phyloP scores from a whole-genome alignment of 2,113 vertebrate genomes.

The Mesocricetus auratus region DNA sequence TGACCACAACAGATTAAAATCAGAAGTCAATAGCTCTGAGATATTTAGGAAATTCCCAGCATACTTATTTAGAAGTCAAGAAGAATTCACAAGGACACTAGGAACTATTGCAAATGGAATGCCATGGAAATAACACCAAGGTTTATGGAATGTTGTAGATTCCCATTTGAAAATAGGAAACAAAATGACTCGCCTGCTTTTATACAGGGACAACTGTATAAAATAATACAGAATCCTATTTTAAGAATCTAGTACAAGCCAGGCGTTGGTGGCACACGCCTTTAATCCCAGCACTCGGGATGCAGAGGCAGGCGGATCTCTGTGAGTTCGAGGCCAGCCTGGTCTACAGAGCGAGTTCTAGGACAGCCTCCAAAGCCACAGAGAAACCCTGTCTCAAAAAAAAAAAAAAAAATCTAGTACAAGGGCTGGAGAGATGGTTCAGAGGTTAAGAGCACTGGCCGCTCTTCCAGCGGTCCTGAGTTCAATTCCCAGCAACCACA shows the following conservation, averaged over 20 bases:
- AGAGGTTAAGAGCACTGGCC: too few relatives aligned
- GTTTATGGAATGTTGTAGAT: background rate
- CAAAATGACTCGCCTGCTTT: background rate
- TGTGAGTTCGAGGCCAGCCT: background rate
- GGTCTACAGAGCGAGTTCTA: background rate
- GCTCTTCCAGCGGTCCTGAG: too few relatives aligned
- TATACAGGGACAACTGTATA: background rate
- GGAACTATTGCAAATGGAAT: background rate
- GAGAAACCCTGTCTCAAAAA: too few relatives aligned
- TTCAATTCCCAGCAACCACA: too few relatives aligned
- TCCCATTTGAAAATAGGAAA: background rate
- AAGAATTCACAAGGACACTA: background rate
- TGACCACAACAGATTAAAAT: background rate
- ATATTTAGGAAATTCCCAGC: background rate
- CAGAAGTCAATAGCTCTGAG: background rate
- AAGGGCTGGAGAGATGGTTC: too few relatives aligned
- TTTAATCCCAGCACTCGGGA: too few relatives aligned
- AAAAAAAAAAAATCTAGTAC: too few relatives aligned
- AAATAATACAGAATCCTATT: background rate
- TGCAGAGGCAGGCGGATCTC: too few relatives aligned
- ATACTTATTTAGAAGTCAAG: background rate
- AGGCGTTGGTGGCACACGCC: too few relatives aligned
- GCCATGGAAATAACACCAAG: background rate
- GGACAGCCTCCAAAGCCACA: too few relatives aligned
- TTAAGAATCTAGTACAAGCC: background rate